A percentile compares a stretch with the other conserved stretches of the same genome.
These are phyloP conservation scores for Artibeus jamaicensis DNA, from an alignment of 2,797 vertebrate genomes.

Conservation along the genomic window DNA sequence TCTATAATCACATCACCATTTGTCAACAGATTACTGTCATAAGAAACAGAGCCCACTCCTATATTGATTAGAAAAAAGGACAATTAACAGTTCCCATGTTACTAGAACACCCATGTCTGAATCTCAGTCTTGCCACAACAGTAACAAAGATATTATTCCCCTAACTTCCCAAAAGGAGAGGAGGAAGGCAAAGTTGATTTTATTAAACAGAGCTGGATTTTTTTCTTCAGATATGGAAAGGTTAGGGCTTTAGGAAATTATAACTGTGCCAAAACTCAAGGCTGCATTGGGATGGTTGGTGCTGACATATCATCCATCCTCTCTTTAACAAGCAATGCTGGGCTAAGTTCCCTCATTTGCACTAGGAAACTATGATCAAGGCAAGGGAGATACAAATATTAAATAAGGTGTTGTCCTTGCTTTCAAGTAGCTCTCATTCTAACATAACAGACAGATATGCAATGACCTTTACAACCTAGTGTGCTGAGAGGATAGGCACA, in stretches of 20 bases:
- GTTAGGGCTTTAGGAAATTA: slow-evolving; percentile 2
- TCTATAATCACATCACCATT: slow-evolving; percentile 79
- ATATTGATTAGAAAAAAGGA: slow-evolving; percentile 34
- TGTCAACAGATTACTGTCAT: slow-evolving; percentile 82
- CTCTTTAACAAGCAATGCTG: background rate
- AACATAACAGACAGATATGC: background rate
- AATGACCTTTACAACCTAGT: background rate
- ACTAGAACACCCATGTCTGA: background rate
- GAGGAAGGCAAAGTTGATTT: background rate
- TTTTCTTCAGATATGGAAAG: background rate
- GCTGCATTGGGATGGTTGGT: background rate
- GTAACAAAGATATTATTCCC: background rate
- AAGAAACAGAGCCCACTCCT: slow-evolving; percentile 67
- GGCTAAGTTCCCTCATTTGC: slow-evolving; percentile 31
- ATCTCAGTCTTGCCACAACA: background rate
- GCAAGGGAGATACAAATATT: slow-evolving; percentile 1
- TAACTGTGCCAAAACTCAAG: background rate
- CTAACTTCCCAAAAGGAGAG: background rate
- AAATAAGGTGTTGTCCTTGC: background rate
- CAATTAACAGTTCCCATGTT: background rate
- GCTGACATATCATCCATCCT: background rate
- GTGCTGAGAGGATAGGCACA: background rate
- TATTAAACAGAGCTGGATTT: background rate
- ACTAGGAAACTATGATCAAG: background rate
- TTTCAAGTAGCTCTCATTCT: background rate